Percentiles rank a stretch among this genome's conserved stretches.
These are phyloP conservation scores for Caenorhabditis sp. DNA, from an alignment of 2,888 invertebrate genomes.

Conservation along the genomic window DNA sequence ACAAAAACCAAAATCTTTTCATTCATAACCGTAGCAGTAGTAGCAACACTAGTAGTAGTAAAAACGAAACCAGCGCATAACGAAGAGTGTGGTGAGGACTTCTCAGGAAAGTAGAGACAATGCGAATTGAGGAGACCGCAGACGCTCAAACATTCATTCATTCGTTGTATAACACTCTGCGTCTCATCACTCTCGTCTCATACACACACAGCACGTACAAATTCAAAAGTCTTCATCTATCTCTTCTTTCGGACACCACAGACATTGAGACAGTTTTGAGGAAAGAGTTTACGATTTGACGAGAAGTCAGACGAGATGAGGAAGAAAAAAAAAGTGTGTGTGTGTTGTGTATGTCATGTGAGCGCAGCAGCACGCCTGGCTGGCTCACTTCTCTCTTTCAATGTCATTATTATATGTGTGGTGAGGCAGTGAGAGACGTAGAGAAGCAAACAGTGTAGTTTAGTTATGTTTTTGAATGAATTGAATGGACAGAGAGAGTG, in stretches of 20 bases:
- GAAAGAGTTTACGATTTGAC: not conserved
- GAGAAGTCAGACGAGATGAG: not conserved
- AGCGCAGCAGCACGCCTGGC: not conserved
- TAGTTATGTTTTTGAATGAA: not conserved
- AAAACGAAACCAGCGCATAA: not conserved
- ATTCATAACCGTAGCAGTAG: not conserved
- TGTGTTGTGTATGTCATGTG: not conserved
- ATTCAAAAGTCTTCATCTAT: too few species aligned
- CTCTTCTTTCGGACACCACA: too few species aligned
- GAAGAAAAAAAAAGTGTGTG: not conserved
- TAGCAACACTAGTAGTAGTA: not conserved
- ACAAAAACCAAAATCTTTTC: not conserved
- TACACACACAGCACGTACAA: too few species aligned
- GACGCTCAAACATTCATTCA: not conserved
- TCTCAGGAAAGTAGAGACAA: not conserved
- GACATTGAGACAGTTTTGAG: too few species aligned
- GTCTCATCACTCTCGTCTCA: not conserved
- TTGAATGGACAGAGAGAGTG: not conserved
- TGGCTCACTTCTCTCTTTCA: slow-evolving; percentile 1
- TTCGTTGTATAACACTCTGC: not conserved
- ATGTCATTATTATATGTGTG: not conserved
- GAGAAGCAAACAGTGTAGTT: not conserved
- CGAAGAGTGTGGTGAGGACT: not conserved
- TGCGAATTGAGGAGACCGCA: not conserved
- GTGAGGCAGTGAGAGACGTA: not conserved